These are phyloP conservation scores for Macropus fuliginosus DNA, from an alignment of 2,797 vertebrate species.

Conservation along the genomic window DNA sequence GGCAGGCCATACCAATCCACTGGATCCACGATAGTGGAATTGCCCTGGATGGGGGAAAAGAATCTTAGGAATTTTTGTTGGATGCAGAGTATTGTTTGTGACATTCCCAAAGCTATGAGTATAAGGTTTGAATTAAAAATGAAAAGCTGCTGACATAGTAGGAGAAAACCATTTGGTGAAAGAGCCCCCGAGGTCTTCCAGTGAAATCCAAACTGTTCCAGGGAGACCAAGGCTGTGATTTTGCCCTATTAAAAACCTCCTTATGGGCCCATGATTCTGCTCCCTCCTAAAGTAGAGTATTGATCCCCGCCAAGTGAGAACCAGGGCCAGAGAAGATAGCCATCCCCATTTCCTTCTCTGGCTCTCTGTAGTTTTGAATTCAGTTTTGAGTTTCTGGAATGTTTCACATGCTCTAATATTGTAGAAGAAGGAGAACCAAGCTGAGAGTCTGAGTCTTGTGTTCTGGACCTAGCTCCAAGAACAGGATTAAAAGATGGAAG, in stretches of 20 bases:
- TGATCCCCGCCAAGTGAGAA: not conserved
- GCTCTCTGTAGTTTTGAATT: not conserved
- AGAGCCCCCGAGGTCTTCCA: not conserved
- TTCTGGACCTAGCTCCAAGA: not conserved
- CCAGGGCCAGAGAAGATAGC: not conserved
- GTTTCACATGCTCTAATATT: not conserved
- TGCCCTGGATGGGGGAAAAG: not conserved
- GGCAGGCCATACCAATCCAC: not conserved
- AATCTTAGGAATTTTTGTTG: not conserved
- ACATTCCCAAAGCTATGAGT: not conserved
- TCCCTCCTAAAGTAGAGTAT: not conserved
- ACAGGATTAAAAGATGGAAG: not conserved
- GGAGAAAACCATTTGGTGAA: not conserved
- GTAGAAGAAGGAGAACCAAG: not conserved
- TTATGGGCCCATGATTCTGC: not conserved
- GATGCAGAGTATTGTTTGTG: not conserved
- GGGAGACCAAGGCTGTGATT: not conserved
- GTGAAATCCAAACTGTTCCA: constrained; percentile 14
- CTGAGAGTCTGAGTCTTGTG: not conserved
- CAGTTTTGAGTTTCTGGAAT: not conserved
- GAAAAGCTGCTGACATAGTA: not conserved
- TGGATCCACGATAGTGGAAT: not conserved
- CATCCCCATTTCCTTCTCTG: not conserved
- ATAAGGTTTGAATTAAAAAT: constrained; percentile 23
- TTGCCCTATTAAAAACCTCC: not conserved